Base-by-base conservation (phyloP, 2,888 invertebrate species). In the Heliconius ismenius region DNA sequence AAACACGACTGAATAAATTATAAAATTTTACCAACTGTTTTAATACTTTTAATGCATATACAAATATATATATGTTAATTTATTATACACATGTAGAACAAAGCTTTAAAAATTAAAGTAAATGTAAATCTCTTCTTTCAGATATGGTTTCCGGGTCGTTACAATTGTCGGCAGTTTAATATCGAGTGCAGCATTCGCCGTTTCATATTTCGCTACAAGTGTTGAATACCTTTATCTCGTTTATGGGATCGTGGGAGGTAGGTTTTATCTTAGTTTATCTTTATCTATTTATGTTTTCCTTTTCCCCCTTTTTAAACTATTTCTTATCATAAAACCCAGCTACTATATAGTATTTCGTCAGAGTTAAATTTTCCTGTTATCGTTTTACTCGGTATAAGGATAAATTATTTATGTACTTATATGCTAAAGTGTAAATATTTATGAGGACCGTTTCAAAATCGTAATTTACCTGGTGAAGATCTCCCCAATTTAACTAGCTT, bases 101-200 rank as follows among this genome's bases (percentile, higher is more conserved):
- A 18, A 24, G 32, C 24, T 18, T 21, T 18, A 39, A 72, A 62
- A 60, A 60, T 15, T n/a, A 13, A 65, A 32, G 1, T 32, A 32
- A 7, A 74, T 58, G 2, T 26, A 26, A 67, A n/a, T 28, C 18
- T 26, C 26, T 49, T 73, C 62, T 88, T 88, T 26, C 85, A 94
- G 94, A 83, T 99, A 97, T 87, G 99, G 99, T 43, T 98, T 99
- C 89, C 95, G 99, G 68, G 92, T 95, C 58, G 98, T 99, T 2
- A 97, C 98, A 13, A 97, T 99, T 58, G 86, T 95, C 21, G 99
- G 99, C 68, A 96, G 97, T 81, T 75, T 98, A 3, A 91, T 98
- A 74, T 96, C 97, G 1, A 93, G 96, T 13, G 77, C 88, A 24
- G 96, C 97, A 6, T 97, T 98, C 86, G 95, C 95, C 1, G 82